Conservation (phyloP, 2,113 vertebrate species). For the Vombatus ursinus region DNA sequence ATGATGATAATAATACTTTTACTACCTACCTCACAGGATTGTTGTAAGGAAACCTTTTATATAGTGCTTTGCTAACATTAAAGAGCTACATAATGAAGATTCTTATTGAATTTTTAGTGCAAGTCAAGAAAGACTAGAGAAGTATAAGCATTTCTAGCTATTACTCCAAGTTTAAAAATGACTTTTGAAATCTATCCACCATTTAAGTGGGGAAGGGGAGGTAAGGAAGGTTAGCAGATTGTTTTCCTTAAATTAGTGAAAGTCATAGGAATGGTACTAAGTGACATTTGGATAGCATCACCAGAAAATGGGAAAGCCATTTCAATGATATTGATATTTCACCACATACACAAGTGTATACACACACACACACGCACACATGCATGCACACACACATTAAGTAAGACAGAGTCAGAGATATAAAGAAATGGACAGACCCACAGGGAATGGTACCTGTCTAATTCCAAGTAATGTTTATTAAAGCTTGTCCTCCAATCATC, state of each 20-base stretch:
- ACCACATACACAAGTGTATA: no score
- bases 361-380: background rate
- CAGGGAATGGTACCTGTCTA: background rate
- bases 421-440: background rate
- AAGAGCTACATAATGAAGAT: background rate
- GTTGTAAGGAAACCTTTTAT: background rate
- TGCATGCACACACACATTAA: background rate
- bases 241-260: background rate
- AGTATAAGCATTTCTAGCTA: background rate
- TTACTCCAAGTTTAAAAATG: background rate
- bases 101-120: background rate
- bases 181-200: background rate
- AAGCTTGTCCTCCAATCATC: background rate
- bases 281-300: background rate
- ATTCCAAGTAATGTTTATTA: rapidly evolving
- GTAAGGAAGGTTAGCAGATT: background rate
- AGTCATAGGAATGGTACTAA: background rate
- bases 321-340: no score
- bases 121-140: background rate
- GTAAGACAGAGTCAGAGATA: background rate
- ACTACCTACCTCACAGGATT: background rate
- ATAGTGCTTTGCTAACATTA: background rate
- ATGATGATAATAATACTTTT: background rate
- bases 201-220: background rate
- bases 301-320: background rate